Base-by-base conservation (phyloP, 1,140 invertebrate species). In the Protaetia brevitarsis region DNA sequence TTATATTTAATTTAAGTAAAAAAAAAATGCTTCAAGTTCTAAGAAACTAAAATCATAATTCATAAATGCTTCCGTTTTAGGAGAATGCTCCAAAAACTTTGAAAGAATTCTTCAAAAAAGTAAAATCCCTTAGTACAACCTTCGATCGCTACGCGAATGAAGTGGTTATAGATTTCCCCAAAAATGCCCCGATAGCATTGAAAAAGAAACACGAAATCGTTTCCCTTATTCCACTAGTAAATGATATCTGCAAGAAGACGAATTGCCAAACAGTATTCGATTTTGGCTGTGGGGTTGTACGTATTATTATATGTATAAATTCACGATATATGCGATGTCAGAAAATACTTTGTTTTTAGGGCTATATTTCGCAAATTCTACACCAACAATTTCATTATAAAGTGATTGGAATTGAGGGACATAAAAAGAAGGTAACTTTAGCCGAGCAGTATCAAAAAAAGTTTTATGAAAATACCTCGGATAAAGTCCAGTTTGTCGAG, bases 241-340 rank as follows among this genome's bases (percentile, higher is more conserved):
- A 84, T 61, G 63, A 77, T 10, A 72, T 86, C 34, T 89, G 87
- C 69, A 63, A 76, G 41, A 67, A 80, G 51, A 59, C 76, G 19
- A 74, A 79, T 7, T 81, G 86, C 69, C 71, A 81, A 65, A 79
- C 84, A n/a, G 81, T 93, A 41, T 79, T 94, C 4, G 93, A 94
- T 80, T 82, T 94, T 71, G 93, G 92, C n/a, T 85, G 88, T 36
- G 93, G 92, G 29, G 79, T 93, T 80, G 86, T 88, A 81, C 82
- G 76, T 78, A 23, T n/a, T 66, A 27, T 67, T 68, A 71, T 64
- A 57, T 61, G 3, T 8, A 3, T 37, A 16, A 37, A 37, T 11
- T 37, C 16, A 37, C 11, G 3, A 61, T 56, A 41, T 56, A 59
- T 26, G 19, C 31, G 23, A n/a, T n/a, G n/a, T n/a, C n/a, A n/a